Evolutionary conservation across 2,113 vertebrate species (phyloP).

Genomic region (Formicarius rufipectus): DNA sequence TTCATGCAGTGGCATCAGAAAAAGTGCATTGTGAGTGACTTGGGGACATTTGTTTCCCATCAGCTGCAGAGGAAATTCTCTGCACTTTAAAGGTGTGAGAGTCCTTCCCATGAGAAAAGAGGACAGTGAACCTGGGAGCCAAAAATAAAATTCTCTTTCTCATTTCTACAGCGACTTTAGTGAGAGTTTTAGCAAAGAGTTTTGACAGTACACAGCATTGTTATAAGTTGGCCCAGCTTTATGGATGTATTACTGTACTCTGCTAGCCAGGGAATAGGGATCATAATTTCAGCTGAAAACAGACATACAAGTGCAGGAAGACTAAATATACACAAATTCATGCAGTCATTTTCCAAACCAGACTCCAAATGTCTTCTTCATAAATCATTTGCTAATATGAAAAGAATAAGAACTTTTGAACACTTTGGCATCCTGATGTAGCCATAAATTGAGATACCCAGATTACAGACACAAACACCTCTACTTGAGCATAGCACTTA

Average conservation of each 20-base stretch:
- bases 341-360: not conserved
- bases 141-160: not conserved
- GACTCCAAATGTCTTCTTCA: not conserved
- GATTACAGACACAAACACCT: not conserved
- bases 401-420: not conserved
- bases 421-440: not conserved
- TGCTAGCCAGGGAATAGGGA: not conserved
- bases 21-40: not conserved
- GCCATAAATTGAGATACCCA: not conserved
- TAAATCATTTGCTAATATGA: not conserved
- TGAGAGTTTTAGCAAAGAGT: not conserved
- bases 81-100: not conserved
- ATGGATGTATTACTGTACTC: not conserved
- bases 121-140: not conserved
- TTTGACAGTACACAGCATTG: not conserved
- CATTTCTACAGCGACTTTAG: not conserved
- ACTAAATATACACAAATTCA: not conserved
- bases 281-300: not conserved
- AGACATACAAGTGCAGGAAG: not conserved
- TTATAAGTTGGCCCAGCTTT: not conserved
- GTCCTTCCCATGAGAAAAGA: not conserved
- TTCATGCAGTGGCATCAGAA: not conserved
- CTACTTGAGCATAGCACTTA: not conserved
- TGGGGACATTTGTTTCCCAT: not conserved
- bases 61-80: not conserved